These are phyloP conservation scores for Pseudoatta argentina DNA, from an alignment of 1,140 invertebrate species.

Conservation along the genomic window DNA sequence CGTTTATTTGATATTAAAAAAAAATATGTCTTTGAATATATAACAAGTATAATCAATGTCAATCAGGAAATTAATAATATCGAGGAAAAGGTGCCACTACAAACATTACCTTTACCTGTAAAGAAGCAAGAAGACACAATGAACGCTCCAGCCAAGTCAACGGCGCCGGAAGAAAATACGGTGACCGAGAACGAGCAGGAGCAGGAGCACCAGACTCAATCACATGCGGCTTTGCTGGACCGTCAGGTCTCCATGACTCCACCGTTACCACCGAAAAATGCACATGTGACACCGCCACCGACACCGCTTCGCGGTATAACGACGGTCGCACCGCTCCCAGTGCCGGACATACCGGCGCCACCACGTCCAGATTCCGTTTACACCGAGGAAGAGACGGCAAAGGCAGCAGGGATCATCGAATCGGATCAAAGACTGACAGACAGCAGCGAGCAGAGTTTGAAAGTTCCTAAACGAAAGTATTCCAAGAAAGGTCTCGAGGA, in stretches of 20 bases:
- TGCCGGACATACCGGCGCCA: constrained; percentile 84
- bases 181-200: constrained; percentile 59
- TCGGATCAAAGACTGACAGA: constrained; percentile 51
- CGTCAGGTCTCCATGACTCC: constrained; percentile 82
- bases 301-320: constrained; percentile 83
- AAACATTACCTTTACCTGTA: constrained; percentile 65
- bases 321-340: constrained; percentile 79
- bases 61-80: constrained; percentile 79
- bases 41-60: background rate
- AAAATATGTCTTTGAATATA: background rate
- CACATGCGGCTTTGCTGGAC: constrained; percentile 70
- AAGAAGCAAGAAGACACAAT: constrained; percentile 31
- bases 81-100: constrained; percentile 77
- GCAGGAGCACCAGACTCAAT: background rate
- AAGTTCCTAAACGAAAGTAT: constrained; percentile 79
- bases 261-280: constrained; percentile 85
- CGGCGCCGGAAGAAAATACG: constrained; percentile 45
- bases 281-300: constrained; percentile 81
- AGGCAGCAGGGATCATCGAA: background rate
- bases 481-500: constrained; percentile 88
- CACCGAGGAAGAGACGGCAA: constrained; percentile 54
- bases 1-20: background rate
- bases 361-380: constrained; percentile 83
- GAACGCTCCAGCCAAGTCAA: constrained; percentile 12
- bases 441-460: constrained; percentile 63